These are phyloP conservation scores for Bembecia ichneumoniformis DNA, from an alignment of 2,888 invertebrate genomes.

Conservation along the genomic window DNA sequence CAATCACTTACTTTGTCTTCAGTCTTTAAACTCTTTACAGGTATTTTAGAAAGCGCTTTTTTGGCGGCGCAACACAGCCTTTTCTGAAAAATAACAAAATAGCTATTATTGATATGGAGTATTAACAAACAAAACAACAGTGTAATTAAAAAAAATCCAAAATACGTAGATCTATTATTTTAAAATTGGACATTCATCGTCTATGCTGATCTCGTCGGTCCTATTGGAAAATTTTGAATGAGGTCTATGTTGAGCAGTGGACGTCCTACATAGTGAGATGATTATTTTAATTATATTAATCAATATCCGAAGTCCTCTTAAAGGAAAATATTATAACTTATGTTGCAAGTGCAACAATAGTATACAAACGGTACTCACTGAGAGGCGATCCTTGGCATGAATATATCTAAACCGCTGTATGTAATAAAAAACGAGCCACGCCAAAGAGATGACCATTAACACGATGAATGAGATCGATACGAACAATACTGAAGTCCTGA, in stretches of 20 bases:
- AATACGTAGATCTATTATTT: too few species aligned
- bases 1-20: conserved; percentile 82
- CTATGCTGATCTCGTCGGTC: too few species aligned
- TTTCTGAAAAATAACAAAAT: conserved; percentile 74
- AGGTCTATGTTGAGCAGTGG: too few species aligned
- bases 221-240: too few species aligned
- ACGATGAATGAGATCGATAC: conserved; percentile 97
- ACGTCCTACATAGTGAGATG: too few species aligned
- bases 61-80: conserved; percentile 93
- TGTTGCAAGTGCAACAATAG: neutral
- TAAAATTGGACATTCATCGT: neutral
- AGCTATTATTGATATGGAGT: too few species aligned
- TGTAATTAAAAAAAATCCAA: too few species aligned
- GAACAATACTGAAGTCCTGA: conserved; percentile 92
- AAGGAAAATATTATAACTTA: neutral
- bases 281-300: neutral
- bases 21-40: conserved; percentile 87
- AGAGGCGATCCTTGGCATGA: conserved; percentile 93
- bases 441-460: conserved; percentile 93
- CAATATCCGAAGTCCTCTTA: too few species aligned
- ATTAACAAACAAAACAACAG: too few species aligned
- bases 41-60: conserved; percentile 93
- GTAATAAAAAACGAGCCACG: conserved; percentile 97
- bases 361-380: conserved; percentile 73
- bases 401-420: conserved; percentile 94